Conservation (phyloP, 2,797 vertebrate species). For the Trichosurus vulpecula region DNA sequence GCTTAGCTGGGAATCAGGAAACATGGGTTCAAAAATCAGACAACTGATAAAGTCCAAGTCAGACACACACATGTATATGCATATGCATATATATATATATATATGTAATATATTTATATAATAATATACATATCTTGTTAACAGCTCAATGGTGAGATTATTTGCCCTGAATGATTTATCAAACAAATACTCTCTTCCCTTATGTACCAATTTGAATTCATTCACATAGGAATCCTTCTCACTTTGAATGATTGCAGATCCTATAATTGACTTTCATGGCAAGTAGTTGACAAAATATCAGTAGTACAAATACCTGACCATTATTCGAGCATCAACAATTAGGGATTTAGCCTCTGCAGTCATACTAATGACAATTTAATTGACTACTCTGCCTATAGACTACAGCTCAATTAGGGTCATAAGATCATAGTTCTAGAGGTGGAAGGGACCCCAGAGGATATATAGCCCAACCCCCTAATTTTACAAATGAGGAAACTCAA, state of each 20-base stretch:
- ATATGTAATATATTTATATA: not conserved
- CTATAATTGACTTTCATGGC: not conserved
- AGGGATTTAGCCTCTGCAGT: not conserved
- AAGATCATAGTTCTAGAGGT: not conserved
- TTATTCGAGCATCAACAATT: not conserved
- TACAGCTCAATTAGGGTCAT: not conserved
- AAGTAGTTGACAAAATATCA: not conserved
- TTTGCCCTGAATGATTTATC: not conserved
- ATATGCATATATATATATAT: rapidly evolving
- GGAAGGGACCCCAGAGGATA: not conserved
- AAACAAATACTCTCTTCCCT: not conserved
- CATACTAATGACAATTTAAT: not conserved
- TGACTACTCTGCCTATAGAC: not conserved
- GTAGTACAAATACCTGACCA: not conserved
- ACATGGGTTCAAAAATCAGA: not conserved
- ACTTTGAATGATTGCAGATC: not conserved
- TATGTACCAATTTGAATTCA: not conserved
- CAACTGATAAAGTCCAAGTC: not conserved
- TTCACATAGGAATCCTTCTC: not conserved
- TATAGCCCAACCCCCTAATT: not conserved
- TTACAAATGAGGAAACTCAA: not conserved
- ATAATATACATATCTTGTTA: not conserved
- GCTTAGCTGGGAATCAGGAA: not conserved
- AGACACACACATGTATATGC: no score
- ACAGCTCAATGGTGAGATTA: not conserved